Conservation (phyloP, 2,797 vertebrate genomes). For the Neostethus bicornis region DNA sequence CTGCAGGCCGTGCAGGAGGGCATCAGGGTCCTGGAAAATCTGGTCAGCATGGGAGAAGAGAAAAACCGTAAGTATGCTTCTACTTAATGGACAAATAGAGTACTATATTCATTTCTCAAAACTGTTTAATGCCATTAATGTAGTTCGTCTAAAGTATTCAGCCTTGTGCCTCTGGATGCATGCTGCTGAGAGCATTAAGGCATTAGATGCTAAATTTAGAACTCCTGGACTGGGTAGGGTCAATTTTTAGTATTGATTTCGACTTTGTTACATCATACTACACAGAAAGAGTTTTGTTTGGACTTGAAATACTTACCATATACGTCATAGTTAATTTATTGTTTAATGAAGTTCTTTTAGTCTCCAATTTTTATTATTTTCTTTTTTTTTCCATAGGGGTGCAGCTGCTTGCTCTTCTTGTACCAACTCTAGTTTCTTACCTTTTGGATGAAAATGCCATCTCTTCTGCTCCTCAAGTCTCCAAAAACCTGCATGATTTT, state of each 20-base stretch:
- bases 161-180: constrained; percentile 26
- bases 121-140: constrained; percentile 34
- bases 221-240: constrained; percentile 15
- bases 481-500: constrained; percentile 93
- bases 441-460: constrained; percentile 93
- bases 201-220: constrained; percentile 45
- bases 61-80: constrained; percentile 89
- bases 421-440: constrained; percentile 95
- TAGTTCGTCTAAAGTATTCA: constrained; percentile 30
- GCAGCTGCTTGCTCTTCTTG: constrained; percentile 93
- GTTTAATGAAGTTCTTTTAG: not conserved
- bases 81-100: constrained; percentile 32
- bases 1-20: constrained; percentile 95
- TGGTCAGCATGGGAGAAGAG: constrained; percentile 94
- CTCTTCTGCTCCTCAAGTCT: constrained; percentile 84
- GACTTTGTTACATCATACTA: not conserved
- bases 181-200: constrained; percentile 6
- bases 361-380: not conserved
- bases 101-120: constrained; percentile 28
- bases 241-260: constrained; percentile 22
- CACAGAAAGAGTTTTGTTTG: not conserved
- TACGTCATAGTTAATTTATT: too few relatives aligned
- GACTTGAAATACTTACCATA: not conserved
- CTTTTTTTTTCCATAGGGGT: constrained; percentile 80
- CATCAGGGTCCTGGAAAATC: constrained; percentile 92